Percentiles rank a stretch among this genome's conserved stretches.
Conservation (phyloP, 2,797 vertebrate genomes). For the Pelochelys cantorii region DNA sequence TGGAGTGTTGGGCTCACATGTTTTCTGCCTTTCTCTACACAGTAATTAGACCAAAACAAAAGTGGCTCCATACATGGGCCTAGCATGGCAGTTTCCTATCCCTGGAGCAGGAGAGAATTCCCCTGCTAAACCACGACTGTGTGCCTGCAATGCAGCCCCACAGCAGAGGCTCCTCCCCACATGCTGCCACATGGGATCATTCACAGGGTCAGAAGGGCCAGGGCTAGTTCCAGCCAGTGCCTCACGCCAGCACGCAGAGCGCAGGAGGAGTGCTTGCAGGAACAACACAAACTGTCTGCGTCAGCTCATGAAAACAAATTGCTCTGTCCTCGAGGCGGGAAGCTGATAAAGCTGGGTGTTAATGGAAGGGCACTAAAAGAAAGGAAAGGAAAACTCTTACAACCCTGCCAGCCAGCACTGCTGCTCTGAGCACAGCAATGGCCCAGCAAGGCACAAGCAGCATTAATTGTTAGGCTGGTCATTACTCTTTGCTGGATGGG, state of each 20-base stretch:
- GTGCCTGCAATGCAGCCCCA: background rate
- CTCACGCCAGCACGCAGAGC: background rate
- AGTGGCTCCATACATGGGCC: background rate
- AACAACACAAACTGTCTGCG: background rate
- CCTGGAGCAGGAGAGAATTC: background rate
- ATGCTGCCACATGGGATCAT: background rate
- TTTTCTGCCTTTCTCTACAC: background rate
- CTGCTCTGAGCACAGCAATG: background rate
- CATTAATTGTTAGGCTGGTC: background rate
- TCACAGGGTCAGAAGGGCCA: background rate
- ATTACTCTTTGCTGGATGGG: background rate
- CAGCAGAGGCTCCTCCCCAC: background rate
- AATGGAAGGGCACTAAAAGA: background rate
- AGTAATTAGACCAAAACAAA: background rate
- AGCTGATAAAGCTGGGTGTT: background rate
- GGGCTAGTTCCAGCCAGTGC: fast-evolving
- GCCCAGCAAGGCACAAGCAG: background rate
- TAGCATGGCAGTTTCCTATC: background rate
- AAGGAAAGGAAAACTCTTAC: background rate
- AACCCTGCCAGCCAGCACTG: background rate
- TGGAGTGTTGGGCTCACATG: background rate
- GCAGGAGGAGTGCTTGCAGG: fast-evolving
- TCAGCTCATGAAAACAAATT: background rate
- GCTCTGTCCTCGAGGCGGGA: background rate
- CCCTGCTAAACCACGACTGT: background rate